A percentile compares a stretch with the other conserved stretches of the same genome.
phyloP scores from a whole-genome alignment of 2,113 vertebrate species.

The Malurus cyaneus region DNA sequence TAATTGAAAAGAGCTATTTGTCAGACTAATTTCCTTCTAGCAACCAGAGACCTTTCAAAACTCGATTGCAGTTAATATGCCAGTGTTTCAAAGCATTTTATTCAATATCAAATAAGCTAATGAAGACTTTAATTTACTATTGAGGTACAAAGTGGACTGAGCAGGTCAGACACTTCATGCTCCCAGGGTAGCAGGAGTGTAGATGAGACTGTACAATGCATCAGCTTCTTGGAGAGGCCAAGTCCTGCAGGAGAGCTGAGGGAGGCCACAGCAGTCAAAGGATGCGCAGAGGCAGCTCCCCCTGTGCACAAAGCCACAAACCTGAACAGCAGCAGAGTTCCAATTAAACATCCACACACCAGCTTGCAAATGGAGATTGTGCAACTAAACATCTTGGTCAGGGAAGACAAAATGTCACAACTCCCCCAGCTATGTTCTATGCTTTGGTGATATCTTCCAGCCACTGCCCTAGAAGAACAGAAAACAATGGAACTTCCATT shows the following conservation, averaged over 20 bases:
- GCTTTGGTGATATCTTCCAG: not conserved
- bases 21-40: slow-evolving; percentile 53
- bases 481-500: not conserved
- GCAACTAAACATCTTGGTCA: not conserved
- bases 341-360: not conserved
- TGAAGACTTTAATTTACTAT: slow-evolving; percentile 57
- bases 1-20: slow-evolving; percentile 37
- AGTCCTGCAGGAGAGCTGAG: not conserved
- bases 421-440: rapidly evolving
- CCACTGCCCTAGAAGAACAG: not conserved
- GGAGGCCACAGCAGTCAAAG: not conserved
- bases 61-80: slow-evolving; percentile 30
- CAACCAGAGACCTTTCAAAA: slow-evolving; percentile 59
- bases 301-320: not conserved
- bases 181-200: not conserved
- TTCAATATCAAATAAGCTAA: slow-evolving; percentile 42
- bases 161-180: not conserved
- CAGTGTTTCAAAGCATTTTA: slow-evolving; percentile 48
- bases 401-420: not conserved
- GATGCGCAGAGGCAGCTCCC: not conserved
- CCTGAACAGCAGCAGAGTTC: not conserved
- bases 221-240: not conserved
- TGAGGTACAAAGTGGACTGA: not conserved
- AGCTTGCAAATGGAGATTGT: not conserved
- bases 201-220: not conserved